Conservation (phyloP, 2,797 vertebrate species). For the Basileuterus tristriatus region DNA sequence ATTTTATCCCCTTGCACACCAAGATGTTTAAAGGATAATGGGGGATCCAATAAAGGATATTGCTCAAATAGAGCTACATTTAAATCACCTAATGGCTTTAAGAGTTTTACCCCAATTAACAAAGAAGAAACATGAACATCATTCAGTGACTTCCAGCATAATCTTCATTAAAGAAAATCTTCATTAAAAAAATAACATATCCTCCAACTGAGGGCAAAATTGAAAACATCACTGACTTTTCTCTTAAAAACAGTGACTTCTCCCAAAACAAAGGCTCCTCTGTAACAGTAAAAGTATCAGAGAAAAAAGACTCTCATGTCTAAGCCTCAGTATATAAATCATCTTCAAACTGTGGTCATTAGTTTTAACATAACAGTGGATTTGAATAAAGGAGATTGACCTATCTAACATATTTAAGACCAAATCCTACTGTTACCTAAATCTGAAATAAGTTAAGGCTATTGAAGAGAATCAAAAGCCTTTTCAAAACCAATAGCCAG, state of each 20-base stretch:
- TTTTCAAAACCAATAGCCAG: slow-evolving; percentile 68
- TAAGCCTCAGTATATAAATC: slow-evolving; percentile 68
- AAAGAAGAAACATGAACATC: slow-evolving; percentile 76
- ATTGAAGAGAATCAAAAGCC: slow-evolving; percentile 66
- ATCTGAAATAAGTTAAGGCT: slow-evolving; percentile 66
- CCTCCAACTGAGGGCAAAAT: slow-evolving; percentile 22
- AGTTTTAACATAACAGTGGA: slow-evolving; percentile 64
- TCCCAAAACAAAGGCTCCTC: slow-evolving; percentile 18
- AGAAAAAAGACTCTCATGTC: slow-evolving; percentile 18
- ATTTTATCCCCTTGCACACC: slow-evolving; percentile 82
- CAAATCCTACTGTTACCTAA: slow-evolving; percentile 57
- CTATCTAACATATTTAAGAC: slow-evolving; percentile 59
- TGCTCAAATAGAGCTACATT: slow-evolving; percentile 80
- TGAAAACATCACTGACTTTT: slow-evolving; percentile 16
- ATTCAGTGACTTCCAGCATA: slow-evolving; percentile 72
- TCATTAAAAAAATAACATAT: slow-evolving; percentile 54
- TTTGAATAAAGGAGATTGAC: slow-evolving; percentile 65
- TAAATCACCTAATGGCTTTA: slow-evolving; percentile 79
- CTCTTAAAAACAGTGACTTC: background rate
- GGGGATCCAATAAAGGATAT: slow-evolving; percentile 81
- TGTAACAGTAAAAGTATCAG: slow-evolving; percentile 19
- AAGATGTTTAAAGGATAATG: slow-evolving; percentile 85
- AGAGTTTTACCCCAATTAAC: slow-evolving; percentile 82
- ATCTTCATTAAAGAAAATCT: slow-evolving; percentile 64
- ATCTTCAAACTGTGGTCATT: slow-evolving; percentile 64